Conservation (phyloP, 2,113 vertebrate genomes). For the Microcebus tavaratra region DNA sequence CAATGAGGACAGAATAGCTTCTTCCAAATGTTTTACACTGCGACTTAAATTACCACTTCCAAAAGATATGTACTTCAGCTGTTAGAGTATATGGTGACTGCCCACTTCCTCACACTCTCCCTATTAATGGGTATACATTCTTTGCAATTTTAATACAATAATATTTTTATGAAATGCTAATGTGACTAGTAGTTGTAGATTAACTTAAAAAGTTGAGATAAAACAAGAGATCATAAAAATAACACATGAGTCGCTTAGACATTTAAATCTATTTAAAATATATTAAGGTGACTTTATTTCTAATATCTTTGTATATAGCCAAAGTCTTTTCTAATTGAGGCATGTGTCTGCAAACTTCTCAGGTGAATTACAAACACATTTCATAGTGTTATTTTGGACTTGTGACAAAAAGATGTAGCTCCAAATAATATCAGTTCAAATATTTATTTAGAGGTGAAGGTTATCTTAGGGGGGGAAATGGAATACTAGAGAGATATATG, state of each 20-base stretch:
- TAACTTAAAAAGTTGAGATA: not conserved
- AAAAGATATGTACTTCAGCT: not conserved
- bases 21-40: not conserved
- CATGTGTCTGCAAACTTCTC: not conserved
- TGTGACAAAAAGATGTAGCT: not conserved
- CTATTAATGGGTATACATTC: not conserved
- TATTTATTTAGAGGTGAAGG: not conserved
- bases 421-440: not conserved
- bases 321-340: not conserved
- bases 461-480: not conserved
- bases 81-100: not conserved
- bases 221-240: not conserved
- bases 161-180: not conserved
- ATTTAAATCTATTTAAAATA: constrained; percentile 20
- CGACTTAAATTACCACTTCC: not conserved
- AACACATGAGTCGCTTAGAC: not conserved
- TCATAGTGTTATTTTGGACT: not conserved
- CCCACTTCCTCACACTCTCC: not conserved
- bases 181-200: not conserved
- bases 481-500: not conserved
- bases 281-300: not conserved
- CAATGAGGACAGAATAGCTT: not conserved
- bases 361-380: not conserved
- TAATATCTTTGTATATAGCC: not conserved
- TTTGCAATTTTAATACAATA: not conserved